phyloP scores from a whole-genome alignment of 35 echinoderm and acorn worm species.

The Stichopus chloronotus region DNA sequence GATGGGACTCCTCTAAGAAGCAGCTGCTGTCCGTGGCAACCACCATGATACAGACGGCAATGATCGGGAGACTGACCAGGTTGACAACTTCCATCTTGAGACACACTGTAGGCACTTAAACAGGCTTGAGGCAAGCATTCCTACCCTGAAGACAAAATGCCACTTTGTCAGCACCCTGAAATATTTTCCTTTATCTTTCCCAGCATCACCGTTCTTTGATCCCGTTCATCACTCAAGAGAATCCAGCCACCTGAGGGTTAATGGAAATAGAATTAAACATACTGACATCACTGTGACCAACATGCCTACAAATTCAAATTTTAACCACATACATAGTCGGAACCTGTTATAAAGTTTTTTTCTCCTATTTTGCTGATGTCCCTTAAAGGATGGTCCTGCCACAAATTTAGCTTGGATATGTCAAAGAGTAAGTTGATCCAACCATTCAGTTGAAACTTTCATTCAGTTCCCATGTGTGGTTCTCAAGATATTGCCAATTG shows the following conservation, averaged over 20 bases:
- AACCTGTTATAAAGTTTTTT: no score
- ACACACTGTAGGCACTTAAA: conserved; percentile 17
- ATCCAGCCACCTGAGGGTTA: neutral
- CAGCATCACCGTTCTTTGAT: neutral
- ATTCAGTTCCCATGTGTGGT: no score
- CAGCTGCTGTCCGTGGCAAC: neutral
- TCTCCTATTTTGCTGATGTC: no score
- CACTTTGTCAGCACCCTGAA: neutral
- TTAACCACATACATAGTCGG: no score
- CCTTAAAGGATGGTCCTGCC: no score
- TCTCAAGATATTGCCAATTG: no score
- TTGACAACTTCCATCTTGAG: neutral
- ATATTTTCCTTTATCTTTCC: neutral
- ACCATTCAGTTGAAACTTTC: no score
- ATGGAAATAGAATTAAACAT: no score
- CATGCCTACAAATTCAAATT: no score
- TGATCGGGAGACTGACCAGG: neutral
- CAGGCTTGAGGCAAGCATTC: conserved; percentile 18
- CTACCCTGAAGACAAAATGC: neutral
- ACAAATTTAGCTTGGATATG: no score
- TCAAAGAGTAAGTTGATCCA: no score
- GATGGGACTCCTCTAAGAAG: neutral
- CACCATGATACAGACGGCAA: conserved; percentile 5
- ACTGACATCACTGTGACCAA: no score
- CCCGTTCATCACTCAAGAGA: neutral